Conservation (phyloP, 2,797 vertebrate species). For the Helostoma temminkii region DNA sequence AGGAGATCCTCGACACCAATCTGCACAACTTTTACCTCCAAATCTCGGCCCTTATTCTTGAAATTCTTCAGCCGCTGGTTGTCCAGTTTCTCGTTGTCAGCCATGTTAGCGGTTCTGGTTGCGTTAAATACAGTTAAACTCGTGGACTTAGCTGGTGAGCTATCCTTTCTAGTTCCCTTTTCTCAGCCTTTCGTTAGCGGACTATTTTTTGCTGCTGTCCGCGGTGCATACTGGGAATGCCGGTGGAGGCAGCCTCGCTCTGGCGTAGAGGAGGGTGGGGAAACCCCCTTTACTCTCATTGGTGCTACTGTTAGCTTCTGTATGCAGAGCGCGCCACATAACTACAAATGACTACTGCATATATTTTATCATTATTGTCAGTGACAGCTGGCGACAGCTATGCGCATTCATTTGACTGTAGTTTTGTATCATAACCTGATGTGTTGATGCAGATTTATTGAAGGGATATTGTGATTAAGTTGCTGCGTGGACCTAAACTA, state of each 20-base stretch:
- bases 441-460: too few species aligned
- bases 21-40: constrained; percentile 89
- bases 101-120: constrained; percentile 85
- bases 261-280: constrained; percentile 84
- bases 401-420: background rate
- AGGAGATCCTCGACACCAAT: constrained; percentile 59
- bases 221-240: constrained; percentile 90
- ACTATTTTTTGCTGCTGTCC: constrained; percentile 85
- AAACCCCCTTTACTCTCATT: constrained; percentile 76
- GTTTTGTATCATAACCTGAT: background rate
- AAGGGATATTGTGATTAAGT: too few species aligned
- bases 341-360: background rate
- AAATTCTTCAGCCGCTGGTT: constrained; percentile 99
- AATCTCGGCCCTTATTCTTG: constrained; percentile 99
- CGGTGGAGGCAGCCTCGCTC: constrained; percentile 89
- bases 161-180: constrained; percentile 72
- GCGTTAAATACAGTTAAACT: constrained; percentile 34
- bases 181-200: constrained; percentile 76
- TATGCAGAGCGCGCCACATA: constrained; percentile 42
- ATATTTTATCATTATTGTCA: background rate
- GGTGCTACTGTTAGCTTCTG: constrained; percentile 44
- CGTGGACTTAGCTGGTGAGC: constrained; percentile 64
- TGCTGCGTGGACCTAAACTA: too few species aligned
- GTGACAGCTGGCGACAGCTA: too few species aligned
- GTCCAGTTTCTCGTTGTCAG: constrained; percentile 98